These are phyloP conservation scores for Leptopilina clavipes DNA, from an alignment of 1,140 invertebrate genomes.

Conservation along the genomic window DNA sequence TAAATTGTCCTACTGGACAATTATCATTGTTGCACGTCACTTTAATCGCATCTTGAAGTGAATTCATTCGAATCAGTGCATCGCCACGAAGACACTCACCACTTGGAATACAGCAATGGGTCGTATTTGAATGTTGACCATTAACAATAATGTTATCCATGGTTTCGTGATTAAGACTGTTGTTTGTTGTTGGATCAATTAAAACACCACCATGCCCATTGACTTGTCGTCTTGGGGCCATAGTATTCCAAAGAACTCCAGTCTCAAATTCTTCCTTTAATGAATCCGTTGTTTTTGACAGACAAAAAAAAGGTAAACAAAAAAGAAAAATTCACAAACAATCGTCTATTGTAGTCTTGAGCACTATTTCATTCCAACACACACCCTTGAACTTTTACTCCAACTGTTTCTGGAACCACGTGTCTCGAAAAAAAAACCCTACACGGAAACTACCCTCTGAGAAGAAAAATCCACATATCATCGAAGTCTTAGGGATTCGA, in stretches of 20 bases:
- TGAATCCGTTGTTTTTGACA: constrained; percentile 2
- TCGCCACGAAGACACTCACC: constrained; percentile 85
- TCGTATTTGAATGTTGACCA: constrained; percentile 70
- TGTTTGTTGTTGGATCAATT: constrained; percentile 57
- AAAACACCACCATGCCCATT: constrained; percentile 66
- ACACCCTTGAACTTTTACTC: neutral
- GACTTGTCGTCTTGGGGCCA: constrained; percentile 71
- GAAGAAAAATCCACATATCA: neutral
- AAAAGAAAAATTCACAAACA: neutral
- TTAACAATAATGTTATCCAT: constrained; percentile 63
- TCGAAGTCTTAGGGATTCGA: neutral
- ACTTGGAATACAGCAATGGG: constrained; percentile 87
- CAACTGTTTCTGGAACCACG: constrained; percentile 11
- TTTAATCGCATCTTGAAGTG: constrained; percentile 87
- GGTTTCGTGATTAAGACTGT: constrained; percentile 47
- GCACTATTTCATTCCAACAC: neutral
- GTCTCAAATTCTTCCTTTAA: neutral
- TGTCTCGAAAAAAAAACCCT: constrained; percentile 7
- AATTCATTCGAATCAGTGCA: constrained; percentile 80
- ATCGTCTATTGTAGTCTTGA: neutral
- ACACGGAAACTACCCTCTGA: neutral
- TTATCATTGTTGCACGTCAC: constrained; percentile 97
- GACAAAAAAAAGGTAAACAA: neutral
- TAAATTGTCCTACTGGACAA: constrained; percentile 90
- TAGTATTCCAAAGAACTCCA: constrained; percentile 41